Evolutionary conservation across 1,140 invertebrate species (phyloP), one percentile per base, ranked within the genome.

Genomic region (Bombus waltoni): DNA sequence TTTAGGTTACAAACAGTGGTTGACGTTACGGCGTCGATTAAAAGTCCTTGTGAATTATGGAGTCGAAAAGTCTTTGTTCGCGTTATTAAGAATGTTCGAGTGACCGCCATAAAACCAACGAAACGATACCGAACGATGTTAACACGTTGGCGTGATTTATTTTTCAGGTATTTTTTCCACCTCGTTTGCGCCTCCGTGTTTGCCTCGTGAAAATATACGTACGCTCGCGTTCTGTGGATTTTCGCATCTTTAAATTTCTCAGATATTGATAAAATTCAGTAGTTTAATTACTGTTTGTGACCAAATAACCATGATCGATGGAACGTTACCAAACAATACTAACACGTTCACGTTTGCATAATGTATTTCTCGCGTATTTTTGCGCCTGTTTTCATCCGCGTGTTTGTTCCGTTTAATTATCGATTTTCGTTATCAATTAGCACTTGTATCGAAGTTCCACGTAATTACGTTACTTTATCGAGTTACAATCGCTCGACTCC

Each of bases 41-140:
- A 85, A 85, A 85, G 76, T 85, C 68, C 77, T 85, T 68, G 42
- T 73, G 77, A 85, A 80, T 80, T 80, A 85, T 73, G 77, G 77
- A 85, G 42, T 84, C 76, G 81, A 32, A 32, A 32, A 32, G 32
- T 53, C 3, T 18, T 10, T 38, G 40, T n/a, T 38, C 40, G 47
- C 53, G 53, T 62, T 53, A 38, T 84, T 44, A 44, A 84, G 32
- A 35, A 53, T 22, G 81, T 70, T 83, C 81, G 28, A 77, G 47
- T 40, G 22, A 11, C 22, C n/a, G 70, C 0, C 15, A 22, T 53
- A 53, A 53, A 32, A 8, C 35, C 18, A 68, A 81, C 42, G 8
- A 13, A 42, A 10, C 15, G 6, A 22, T 15, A 28, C 25, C 0
- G 4, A 35, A 25, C 62, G 35, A 22, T 68, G 28, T 62, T 62